phyloP scores from a whole-genome alignment of 2,113 vertebrate genomes.

The Poeciliopsis occidentalis region DNA sequence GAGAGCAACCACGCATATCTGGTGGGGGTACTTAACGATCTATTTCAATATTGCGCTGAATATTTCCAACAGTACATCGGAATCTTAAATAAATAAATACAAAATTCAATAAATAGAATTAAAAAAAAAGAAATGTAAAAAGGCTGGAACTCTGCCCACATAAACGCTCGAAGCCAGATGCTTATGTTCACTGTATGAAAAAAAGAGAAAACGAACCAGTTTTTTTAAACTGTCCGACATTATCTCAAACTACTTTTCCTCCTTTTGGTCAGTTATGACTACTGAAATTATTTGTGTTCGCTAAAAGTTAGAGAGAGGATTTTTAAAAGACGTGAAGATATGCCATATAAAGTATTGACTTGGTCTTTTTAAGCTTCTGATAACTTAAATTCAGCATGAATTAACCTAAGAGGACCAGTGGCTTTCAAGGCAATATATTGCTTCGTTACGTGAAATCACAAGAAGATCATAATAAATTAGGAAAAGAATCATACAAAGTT shows the following conservation, averaged over 20 bases:
- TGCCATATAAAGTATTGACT: background rate
- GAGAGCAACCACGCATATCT: constrained; percentile 37
- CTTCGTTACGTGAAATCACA: background rate
- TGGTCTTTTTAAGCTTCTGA: background rate
- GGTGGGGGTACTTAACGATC: constrained; percentile 16
- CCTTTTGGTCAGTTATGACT: background rate
- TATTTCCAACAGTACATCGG: constrained; percentile 31
- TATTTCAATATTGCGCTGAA: constrained; percentile 11
- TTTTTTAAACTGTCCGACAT: background rate
- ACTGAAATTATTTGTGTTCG: background rate
- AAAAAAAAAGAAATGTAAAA: constrained; percentile 37
- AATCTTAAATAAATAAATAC: constrained; percentile 39
- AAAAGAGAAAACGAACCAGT: background rate
- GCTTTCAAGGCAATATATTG: background rate
- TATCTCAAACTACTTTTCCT: background rate
- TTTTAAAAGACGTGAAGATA: background rate
- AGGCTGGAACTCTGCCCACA: background rate
- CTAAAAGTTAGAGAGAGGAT: background rate
- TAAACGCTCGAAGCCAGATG: background rate
- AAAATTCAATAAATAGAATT: constrained; percentile 52
- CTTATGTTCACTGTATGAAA: background rate
- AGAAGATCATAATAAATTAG: background rate
- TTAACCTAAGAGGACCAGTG: background rate
- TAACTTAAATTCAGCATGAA: background rate
- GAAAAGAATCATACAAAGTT: background rate